These are phyloP conservation scores for Brachionus angularis DNA, from an alignment of 1,140 invertebrate species.

Conservation along the genomic window DNA sequence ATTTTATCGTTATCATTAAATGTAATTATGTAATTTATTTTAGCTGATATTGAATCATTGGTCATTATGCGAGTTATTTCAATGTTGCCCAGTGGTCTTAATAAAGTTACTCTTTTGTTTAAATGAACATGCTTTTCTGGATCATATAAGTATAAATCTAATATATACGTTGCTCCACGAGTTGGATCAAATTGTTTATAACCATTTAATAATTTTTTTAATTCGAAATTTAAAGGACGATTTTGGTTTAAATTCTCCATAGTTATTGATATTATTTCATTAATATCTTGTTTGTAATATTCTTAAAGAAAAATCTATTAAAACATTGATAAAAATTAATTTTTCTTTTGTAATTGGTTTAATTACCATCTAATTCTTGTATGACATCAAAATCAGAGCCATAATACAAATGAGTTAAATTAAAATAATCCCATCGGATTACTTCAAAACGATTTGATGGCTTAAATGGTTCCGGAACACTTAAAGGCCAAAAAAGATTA, in stretches of 20 bases:
- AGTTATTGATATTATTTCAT: conserved; percentile 65
- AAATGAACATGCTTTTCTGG: conserved; percentile 47
- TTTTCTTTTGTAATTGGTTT: too few relatives aligned
- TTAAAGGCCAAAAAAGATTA: conserved; percentile 69
- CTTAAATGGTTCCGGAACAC: conserved; percentile 66
- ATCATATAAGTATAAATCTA: conserved; percentile 67
- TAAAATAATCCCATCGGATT: conserved; percentile 76
- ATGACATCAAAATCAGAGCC: conserved; percentile 53
- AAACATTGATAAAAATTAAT: too few relatives aligned
- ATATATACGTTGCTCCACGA: conserved; percentile 77
- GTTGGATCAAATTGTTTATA: conserved; percentile 79
- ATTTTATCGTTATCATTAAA: too few relatives aligned
- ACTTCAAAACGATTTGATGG: conserved; percentile 77
- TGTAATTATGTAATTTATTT: too few relatives aligned
- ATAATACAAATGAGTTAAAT: conserved; percentile 68
- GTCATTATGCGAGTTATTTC: conserved; percentile 78
- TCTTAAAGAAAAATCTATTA: conserved; percentile 54
- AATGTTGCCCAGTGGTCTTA: conserved; percentile 72
- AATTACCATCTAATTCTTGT: too few relatives aligned
- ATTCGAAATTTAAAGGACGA: conserved; percentile 60
- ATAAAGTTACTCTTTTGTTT: conserved; percentile 48
- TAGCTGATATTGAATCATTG: too few relatives aligned
- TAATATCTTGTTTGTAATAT: conserved; percentile 66
- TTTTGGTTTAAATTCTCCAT: conserved; percentile 62
- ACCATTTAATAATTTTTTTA: conserved; percentile 68